Percentiles rank a stretch among this genome's conserved stretches.
Conservation (phyloP, 2,113 vertebrate species). For the Heteronetta atricapilla region DNA sequence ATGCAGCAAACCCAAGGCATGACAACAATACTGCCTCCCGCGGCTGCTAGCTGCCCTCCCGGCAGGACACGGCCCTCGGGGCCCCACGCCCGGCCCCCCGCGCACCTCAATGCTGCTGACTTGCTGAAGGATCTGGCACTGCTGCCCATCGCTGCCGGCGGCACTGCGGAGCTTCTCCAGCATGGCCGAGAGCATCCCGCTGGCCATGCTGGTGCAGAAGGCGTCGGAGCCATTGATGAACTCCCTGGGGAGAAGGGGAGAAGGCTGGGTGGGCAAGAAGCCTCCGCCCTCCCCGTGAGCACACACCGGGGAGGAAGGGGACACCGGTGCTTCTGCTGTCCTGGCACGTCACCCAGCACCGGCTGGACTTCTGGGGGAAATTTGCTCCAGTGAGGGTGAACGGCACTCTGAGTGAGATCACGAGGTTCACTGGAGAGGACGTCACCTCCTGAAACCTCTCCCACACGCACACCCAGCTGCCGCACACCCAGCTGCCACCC, state of each 20-base stretch:
- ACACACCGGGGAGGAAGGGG: rapidly evolving
- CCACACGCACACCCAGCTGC: neutral
- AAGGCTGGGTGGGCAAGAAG: neutral
- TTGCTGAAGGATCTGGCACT: slow-evolving; percentile 67
- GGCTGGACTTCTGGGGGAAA: neutral
- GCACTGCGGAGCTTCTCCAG: slow-evolving; percentile 72
- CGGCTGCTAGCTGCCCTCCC: rapidly evolving
- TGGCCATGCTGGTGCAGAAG: slow-evolving; percentile 73
- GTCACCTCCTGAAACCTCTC: neutral
- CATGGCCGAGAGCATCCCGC: slow-evolving; percentile 63
- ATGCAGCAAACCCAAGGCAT: rapidly evolving
- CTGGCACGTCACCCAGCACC: rapidly evolving
- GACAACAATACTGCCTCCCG: neutral
- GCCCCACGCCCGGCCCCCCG: neutral
- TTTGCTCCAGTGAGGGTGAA: neutral
- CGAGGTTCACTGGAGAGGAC: neutral
- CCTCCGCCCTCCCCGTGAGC: neutral
- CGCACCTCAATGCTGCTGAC: slow-evolving; percentile 72
- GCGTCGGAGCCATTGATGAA: slow-evolving; percentile 72
- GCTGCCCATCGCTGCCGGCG: slow-evolving; percentile 45
- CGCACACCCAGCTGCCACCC: too few species aligned
- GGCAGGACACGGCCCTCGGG: rapidly evolving
- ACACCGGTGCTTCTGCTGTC: neutral
- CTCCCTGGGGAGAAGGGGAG: slow-evolving; percentile 68
- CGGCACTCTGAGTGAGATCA: rapidly evolving